Evolutionary conservation across 2,888 invertebrate genomes (phyloP).

Genomic region (Nomada fucata): DNA sequence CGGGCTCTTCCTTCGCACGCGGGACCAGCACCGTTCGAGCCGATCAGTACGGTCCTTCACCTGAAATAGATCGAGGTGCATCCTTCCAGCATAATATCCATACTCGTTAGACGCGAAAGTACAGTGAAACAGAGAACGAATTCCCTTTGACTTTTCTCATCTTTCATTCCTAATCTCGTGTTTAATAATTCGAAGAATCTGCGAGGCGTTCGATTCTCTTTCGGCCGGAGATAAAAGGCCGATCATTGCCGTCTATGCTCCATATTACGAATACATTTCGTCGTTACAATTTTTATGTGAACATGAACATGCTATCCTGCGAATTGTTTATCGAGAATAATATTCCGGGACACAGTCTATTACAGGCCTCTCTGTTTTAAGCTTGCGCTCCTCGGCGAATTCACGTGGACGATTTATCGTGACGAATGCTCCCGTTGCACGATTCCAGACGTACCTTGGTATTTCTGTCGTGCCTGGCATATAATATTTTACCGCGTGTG

Average conservation of each 20-base stretch:
- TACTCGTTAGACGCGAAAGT: background rate
- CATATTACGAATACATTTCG: no score
- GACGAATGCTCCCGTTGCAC: background rate
- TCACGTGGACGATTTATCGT: background rate
- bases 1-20: slow-evolving; percentile 24
- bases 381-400: no score
- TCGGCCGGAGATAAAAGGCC: no score
- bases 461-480: background rate
- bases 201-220: no score
- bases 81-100: slow-evolving; percentile 13
- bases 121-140: background rate
- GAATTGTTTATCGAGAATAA: no score
- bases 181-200: no score
- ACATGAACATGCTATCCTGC: no score
- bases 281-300: no score
- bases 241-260: background rate
- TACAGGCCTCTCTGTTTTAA: no score
- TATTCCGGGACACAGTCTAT: no score
- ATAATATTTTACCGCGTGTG: background rate
- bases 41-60: slow-evolving; percentile 56
- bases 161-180: no score
- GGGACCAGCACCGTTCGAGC: slow-evolving; percentile 50
- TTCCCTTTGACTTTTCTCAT: background rate
- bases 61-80: slow-evolving; percentile 50
- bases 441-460: background rate